Evolutionary conservation across 2,113 vertebrate genomes (phyloP).

Genomic region (Stercorarius parasiticus): DNA sequence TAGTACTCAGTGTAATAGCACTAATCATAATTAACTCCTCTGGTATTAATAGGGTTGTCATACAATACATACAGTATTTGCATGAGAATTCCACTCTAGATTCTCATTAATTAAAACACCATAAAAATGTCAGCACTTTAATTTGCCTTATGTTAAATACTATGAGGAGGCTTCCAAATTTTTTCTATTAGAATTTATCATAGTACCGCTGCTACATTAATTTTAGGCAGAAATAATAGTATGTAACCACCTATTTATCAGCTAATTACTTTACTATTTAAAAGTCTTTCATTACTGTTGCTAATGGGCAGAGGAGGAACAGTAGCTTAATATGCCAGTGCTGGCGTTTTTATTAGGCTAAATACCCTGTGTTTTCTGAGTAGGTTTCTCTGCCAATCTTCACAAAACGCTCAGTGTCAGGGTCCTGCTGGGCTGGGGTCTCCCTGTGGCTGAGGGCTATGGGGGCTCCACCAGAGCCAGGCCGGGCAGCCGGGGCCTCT

Average conservation of each 20-base stretch:
- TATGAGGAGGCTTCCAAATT: constrained; percentile 4
- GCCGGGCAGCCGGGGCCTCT: neutral
- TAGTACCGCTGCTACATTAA: constrained; percentile 29
- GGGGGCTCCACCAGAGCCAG: neutral
- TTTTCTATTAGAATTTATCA: constrained; percentile 54
- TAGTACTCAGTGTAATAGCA: constrained; percentile 58
- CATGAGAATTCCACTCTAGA: constrained; percentile 63
- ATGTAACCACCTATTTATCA: constrained; percentile 29
- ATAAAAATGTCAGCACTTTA: constrained; percentile 60
- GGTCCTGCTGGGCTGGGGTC: too few relatives aligned
- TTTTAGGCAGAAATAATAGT: constrained; percentile 52
- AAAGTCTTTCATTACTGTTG: constrained; percentile 4
- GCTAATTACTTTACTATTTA: constrained; percentile 12
- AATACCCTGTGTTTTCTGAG: neutral
- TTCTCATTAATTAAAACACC: constrained; percentile 56
- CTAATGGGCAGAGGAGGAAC: neutral
- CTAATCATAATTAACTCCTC: constrained; percentile 66
- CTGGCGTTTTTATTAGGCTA: neutral
- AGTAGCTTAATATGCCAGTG: neutral
- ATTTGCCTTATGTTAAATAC: constrained; percentile 49
- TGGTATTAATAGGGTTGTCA: constrained; percentile 62
- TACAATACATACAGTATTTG: constrained; percentile 50
- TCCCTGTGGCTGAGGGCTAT: neutral
- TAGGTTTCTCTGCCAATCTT: neutral
- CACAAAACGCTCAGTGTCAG: neutral